phyloP scores from a whole-genome alignment of 1,140 invertebrate genomes.

The Chionoecetes opilio region DNA sequence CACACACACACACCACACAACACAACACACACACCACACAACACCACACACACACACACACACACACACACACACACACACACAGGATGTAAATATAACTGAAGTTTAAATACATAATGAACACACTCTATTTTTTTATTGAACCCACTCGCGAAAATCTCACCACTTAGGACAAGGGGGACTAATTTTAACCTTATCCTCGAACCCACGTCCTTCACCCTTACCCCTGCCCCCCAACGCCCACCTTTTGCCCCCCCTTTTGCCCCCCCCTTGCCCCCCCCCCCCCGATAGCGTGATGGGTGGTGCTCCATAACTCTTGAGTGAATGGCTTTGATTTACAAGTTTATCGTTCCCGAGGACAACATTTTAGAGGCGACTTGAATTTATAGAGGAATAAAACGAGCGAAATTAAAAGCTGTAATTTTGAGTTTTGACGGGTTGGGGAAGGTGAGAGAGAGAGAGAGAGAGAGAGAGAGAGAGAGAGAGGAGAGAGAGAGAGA shows the following conservation, averaged over 20 bases:
- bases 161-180: background rate
- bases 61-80: slow-evolving; percentile 14
- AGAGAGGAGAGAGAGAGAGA: too few species aligned
- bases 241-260: background rate
- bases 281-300: background rate
- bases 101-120: too few species aligned
- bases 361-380: background rate
- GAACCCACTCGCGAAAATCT: background rate
- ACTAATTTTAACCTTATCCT: background rate
- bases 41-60: slow-evolving; percentile 27
- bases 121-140: too few species aligned
- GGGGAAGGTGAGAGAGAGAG: background rate
- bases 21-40: slow-evolving; percentile 27
- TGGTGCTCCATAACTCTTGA: background rate
- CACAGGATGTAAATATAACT: background rate
- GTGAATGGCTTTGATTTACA: slow-evolving; percentile 3
- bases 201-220: background rate
- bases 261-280: background rate
- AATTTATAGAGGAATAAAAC: slow-evolving; percentile 20
- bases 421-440: background rate
- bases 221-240: background rate
- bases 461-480: too few species aligned
- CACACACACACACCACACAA: slow-evolving; percentile 21
- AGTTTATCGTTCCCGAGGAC: background rate
- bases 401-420: background rate